Evolutionary conservation across 1,140 invertebrate species (phyloP).

Genomic region (Bombus consobrinus): DNA sequence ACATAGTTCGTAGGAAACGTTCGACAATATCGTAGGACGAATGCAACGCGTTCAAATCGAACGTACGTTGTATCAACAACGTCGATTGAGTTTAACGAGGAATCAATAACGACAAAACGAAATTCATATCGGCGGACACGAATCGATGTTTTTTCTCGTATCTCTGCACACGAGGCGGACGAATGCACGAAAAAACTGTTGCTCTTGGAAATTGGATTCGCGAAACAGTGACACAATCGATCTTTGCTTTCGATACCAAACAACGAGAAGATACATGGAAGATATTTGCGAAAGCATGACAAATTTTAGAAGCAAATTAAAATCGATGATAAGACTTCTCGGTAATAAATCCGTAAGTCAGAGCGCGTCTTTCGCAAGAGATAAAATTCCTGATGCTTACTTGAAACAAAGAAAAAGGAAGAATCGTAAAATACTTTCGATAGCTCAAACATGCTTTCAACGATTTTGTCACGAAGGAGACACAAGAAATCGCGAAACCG

Average conservation of each 20-base stretch:
- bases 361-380: background rate
- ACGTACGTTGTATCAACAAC: slow-evolving; percentile 3
- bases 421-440: background rate
- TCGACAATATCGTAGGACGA: background rate
- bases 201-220: slow-evolving; percentile 27
- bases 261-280: background rate
- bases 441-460: too few relatives aligned
- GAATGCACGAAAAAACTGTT: slow-evolving; percentile 8
- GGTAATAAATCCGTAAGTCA: background rate
- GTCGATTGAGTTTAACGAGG: slow-evolving; percentile 24
- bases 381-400: background rate
- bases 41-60: background rate
- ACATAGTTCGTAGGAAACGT: background rate
- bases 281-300: background rate
- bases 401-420: background rate
- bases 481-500: too few relatives aligned
- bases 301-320: background rate
- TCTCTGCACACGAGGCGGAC: background rate
- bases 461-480: too few relatives aligned
- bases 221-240: background rate
- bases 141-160: slow-evolving; percentile 19
- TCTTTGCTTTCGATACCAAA: background rate
- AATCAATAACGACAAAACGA: slow-evolving; percentile 18
- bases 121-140: slow-evolving; percentile 17
- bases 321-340: background rate